Percentiles rank a stretch among this genome's conserved stretches.
These are phyloP conservation scores for Teleogryllus occipitalis DNA, from an alignment of 1,140 invertebrate species.

Conservation along the genomic window DNA sequence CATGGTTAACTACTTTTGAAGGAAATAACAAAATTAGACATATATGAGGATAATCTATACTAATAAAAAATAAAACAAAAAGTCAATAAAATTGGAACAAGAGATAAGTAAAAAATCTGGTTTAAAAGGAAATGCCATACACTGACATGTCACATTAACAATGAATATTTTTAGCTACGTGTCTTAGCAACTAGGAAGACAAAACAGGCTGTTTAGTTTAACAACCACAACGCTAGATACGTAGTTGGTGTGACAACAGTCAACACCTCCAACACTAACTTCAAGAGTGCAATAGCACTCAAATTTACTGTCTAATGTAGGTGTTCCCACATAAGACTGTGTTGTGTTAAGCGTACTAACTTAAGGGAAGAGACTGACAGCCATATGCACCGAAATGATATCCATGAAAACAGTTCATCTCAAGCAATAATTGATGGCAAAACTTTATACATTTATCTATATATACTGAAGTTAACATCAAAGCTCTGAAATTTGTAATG, in stretches of 20 bases:
- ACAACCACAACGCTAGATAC: conserved; percentile 14
- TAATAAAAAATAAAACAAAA: conserved; percentile 13
- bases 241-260: conserved; percentile 13
- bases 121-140: background rate
- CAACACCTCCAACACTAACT: conserved; percentile 16
- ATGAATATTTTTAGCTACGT: conserved; percentile 11
- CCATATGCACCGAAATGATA: conserved; percentile 12
- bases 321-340: conserved; percentile 13
- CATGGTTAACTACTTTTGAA: conserved; percentile 11
- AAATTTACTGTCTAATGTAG: conserved; percentile 6
- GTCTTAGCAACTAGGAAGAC: conserved; percentile 27
- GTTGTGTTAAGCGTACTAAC: conserved; percentile 26
- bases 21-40: background rate
- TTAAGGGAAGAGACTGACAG: conserved; percentile 25
- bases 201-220: conserved; percentile 17
- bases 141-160: conserved; percentile 5
- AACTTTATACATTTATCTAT: background rate
- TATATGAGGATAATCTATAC: background rate
- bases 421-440: background rate
- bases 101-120: conserved; percentile 11
- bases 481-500: background rate
- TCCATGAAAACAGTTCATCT: background rate
- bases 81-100: background rate
- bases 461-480: background rate
- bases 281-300: conserved; percentile 13